Percentiles rank a stretch among this genome's conserved stretches.
phyloP scores from a whole-genome alignment of 2,888 invertebrate genomes.

The Cyclophora albipunctata region DNA sequence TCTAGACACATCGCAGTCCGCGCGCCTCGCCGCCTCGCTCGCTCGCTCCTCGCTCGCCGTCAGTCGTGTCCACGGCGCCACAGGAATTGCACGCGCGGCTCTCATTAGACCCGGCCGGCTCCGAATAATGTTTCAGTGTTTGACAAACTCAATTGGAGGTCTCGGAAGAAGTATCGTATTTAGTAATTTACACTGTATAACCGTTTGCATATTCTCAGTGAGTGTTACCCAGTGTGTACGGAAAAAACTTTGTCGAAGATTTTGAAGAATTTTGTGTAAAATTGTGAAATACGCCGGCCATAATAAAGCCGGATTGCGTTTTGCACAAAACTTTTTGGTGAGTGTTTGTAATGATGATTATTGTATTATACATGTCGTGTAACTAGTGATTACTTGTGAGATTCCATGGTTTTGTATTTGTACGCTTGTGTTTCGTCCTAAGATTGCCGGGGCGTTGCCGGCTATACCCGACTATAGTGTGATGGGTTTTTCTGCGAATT shows the following conservation, averaged over 20 bases:
- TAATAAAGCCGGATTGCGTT: constrained; percentile 56
- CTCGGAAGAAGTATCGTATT: constrained; percentile 71
- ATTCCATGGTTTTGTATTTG: constrained; percentile 6
- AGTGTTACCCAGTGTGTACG: constrained; percentile 76
- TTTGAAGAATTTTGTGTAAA: constrained; percentile 75
- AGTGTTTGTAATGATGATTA: constrained; percentile 32
- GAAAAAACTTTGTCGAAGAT: constrained; percentile 76
- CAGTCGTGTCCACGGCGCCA: constrained; percentile 71
- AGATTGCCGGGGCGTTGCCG: constrained; percentile 25
- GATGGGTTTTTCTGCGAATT: constrained; percentile 53
- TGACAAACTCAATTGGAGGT: constrained; percentile 74
- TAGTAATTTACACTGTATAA: constrained; percentile 72
- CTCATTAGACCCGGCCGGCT: constrained; percentile 68
- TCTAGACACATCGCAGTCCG: constrained; percentile 28
- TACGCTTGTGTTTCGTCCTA: constrained; percentile 18
- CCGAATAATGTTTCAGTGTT: constrained; percentile 76
- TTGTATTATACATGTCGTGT: constrained; percentile 14
- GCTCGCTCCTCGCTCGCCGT: constrained; percentile 20
- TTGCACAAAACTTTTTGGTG: constrained; percentile 71
- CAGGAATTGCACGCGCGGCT: constrained; percentile 69
- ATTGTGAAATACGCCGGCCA: constrained; percentile 71
- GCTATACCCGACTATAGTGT: constrained; percentile 30
- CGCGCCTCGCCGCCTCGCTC: constrained; percentile 34
- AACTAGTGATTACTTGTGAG: constrained; percentile 6
- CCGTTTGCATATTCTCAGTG: constrained; percentile 74